phyloP scores from a whole-genome alignment of 2,113 vertebrate species.

The Aptenodytes forsteri region DNA sequence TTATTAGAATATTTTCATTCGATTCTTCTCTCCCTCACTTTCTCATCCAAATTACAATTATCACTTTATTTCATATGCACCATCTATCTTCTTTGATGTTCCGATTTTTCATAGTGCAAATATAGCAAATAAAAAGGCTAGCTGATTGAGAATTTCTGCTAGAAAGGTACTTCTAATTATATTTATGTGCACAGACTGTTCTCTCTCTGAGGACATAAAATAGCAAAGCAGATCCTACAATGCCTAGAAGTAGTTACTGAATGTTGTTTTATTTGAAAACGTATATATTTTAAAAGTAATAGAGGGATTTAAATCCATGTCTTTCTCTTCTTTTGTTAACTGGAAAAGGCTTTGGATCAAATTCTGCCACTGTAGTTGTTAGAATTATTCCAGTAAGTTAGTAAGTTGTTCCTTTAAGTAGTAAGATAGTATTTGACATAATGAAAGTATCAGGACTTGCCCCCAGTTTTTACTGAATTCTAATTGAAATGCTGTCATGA shows the following conservation, averaged over 20 bases:
- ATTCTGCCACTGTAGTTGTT: background rate
- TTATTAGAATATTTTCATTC: slow-evolving; percentile 36
- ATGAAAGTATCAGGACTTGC: background rate
- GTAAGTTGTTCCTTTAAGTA: background rate
- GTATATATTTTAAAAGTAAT: slow-evolving; percentile 2
- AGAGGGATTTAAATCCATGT: slow-evolving; percentile 17
- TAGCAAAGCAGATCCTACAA: background rate
- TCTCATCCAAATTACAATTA: background rate
- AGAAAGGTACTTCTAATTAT: slow-evolving; percentile 28
- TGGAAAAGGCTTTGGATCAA: background rate
- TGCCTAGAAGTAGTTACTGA: slow-evolving; percentile 23
- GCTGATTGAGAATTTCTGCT: slow-evolving; percentile 1
- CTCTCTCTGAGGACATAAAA: slow-evolving; percentile 15
- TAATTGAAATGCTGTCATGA: background rate
- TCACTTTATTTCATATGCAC: slow-evolving; percentile 10
- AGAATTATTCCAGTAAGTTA: background rate
- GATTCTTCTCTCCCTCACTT: background rate
- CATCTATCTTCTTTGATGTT: slow-evolving; percentile 37
- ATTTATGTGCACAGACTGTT: slow-evolving; percentile 18
- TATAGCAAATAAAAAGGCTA: slow-evolving; percentile 46
- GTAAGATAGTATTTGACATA: background rate
- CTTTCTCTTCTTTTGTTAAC: background rate
- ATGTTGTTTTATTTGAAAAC: slow-evolving; percentile 33
- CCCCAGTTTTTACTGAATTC: background rate
- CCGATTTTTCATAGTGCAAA: slow-evolving; percentile 5